These are phyloP conservation scores for Metridium senile DNA, from an alignment of 92 coral and sea anemone species.

Conservation along the genomic window DNA sequence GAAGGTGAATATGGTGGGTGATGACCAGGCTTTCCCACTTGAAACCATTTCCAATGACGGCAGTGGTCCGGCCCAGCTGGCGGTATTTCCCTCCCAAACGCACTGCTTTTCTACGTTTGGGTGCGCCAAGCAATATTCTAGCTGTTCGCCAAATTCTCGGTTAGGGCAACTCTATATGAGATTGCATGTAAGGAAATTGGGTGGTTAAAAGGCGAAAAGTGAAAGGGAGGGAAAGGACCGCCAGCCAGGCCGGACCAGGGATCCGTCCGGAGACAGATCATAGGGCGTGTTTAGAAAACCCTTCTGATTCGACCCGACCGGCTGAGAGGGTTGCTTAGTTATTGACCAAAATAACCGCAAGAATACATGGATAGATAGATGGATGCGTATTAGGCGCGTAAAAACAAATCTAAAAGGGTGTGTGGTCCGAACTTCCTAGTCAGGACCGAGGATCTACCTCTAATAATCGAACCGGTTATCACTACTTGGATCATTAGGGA, in stretches of 20 bases:
- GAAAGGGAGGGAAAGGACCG: neutral
- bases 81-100: constrained; percentile 33
- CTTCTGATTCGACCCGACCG: constrained; percentile 22
- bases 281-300: constrained; percentile 29
- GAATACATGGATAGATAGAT: no score
- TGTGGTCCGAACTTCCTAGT: no score
- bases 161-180: neutral
- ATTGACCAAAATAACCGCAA: no score
- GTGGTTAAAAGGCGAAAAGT: constrained; percentile 5
- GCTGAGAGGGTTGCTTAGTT: constrained; percentile 1
- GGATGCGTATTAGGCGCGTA: no score
- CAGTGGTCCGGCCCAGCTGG: constrained; percentile 34
- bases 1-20: neutral
- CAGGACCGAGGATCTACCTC: no score
- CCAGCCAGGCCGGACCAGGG: constrained; percentile 38
- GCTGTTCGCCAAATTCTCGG: neutral
- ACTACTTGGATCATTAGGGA: no score
- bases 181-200: neutral
- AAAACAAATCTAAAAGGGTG: no score
- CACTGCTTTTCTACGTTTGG: neutral
- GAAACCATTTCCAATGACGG: constrained; percentile 33
- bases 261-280: constrained; percentile 35
- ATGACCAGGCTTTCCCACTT: constrained; percentile 15
- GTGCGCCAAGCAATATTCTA: neutral
- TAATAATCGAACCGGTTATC: no score